Evolutionary conservation across 2,888 invertebrate species (phyloP).

Genomic region (Cheilosia urbana): DNA sequence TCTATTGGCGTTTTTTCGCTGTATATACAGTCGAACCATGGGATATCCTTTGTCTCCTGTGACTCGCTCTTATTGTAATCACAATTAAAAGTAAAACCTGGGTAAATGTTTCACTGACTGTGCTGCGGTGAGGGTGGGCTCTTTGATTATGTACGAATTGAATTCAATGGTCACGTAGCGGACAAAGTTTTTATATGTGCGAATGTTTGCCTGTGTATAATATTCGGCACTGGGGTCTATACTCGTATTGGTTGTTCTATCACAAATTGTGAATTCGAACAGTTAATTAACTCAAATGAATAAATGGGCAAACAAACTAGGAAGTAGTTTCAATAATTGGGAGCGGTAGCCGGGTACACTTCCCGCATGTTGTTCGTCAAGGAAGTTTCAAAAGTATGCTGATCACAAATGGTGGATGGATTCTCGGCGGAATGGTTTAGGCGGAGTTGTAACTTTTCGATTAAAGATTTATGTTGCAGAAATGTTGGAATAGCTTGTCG

Average conservation of each 20-base stretch:
- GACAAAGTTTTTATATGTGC: conserved; percentile 57
- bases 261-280: conserved; percentile 61
- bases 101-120: conserved; percentile 50
- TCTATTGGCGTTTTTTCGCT: conserved; percentile 26
- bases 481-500: too few relatives aligned
- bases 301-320: conserved; percentile 21
- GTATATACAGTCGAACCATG: not conserved
- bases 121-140: conserved; percentile 28
- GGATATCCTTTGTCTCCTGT: conserved; percentile 58
- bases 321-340: conserved; percentile 7
- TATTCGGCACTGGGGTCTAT: not conserved
- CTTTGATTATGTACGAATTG: conserved; percentile 74
- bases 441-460: too few relatives aligned
- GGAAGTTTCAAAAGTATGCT: too few relatives aligned
- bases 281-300: conserved; percentile 62
- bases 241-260: conserved; percentile 10
- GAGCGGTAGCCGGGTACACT: not conserved
- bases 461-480: too few relatives aligned
- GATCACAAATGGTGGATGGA: too few relatives aligned
- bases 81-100: conserved; percentile 74
- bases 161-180: conserved; percentile 72
- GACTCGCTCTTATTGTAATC: conserved; percentile 66
- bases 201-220: conserved; percentile 2
- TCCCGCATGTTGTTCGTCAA: not conserved
- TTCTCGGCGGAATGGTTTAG: too few relatives aligned